Percentiles rank a stretch among this genome's conserved stretches.
Evolutionary conservation across 2,113 vertebrate species (phyloP).

Genomic region (Pogonocichla stellata): DNA sequence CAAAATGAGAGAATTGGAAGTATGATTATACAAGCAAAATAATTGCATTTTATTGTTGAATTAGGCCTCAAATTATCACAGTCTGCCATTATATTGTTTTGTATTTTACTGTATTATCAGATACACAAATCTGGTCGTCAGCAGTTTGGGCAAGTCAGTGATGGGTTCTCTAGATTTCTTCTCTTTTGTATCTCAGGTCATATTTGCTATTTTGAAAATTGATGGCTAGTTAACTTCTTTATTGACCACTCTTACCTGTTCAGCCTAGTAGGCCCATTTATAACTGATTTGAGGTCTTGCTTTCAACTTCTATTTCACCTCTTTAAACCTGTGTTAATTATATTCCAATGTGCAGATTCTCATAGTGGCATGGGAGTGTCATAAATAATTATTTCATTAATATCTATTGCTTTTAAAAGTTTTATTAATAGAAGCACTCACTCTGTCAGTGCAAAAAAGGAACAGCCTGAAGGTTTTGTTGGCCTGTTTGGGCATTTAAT

Average conservation of each 20-base stretch:
- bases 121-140: background rate
- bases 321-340: background rate
- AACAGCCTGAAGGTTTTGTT: background rate
- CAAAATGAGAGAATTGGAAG: background rate
- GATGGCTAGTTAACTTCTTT: background rate
- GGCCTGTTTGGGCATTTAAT: background rate
- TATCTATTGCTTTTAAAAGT: background rate
- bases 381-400: background rate
- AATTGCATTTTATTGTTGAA: background rate
- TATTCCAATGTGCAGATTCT: background rate
- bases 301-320: background rate
- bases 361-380: background rate
- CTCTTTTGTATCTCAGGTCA: background rate
- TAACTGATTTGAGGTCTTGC: background rate
- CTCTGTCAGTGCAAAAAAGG: background rate
- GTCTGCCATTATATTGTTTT: background rate
- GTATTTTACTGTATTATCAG: background rate
- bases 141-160: background rate
- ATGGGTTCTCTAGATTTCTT: background rate
- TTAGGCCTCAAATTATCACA: background rate
- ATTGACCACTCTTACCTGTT: background rate
- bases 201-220: background rate
- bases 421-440: background rate
- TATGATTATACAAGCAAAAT: background rate
- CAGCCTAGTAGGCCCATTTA: background rate